Percentiles rank a stretch among this genome's conserved stretches.
These are phyloP conservation scores for Tinamus major DNA, from an alignment of 2,797 vertebrate species.

Conservation along the genomic window DNA sequence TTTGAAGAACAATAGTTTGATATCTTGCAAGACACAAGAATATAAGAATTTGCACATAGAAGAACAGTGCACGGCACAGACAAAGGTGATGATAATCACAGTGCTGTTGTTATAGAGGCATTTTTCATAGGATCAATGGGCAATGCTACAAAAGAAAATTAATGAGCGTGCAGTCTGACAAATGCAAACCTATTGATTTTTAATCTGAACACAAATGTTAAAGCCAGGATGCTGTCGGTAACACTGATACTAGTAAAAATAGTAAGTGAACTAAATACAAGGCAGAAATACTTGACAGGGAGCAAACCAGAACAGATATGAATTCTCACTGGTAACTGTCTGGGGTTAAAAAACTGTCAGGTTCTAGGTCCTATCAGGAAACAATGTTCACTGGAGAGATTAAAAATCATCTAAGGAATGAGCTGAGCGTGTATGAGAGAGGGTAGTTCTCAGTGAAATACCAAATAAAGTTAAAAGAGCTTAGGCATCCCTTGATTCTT, in stretches of 20 bases:
- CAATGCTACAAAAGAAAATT: not conserved
- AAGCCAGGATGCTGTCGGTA: not conserved
- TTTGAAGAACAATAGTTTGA: not conserved
- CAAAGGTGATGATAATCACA: constrained; percentile 3
- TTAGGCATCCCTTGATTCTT: not conserved
- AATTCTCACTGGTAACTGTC: not conserved
- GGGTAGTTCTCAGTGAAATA: not conserved
- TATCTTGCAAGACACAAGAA: not conserved
- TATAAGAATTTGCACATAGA: not conserved
- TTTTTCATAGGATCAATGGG: constrained; percentile 9
- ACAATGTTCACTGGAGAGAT: not conserved
- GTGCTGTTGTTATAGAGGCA: not conserved
- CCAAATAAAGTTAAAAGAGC: not conserved
- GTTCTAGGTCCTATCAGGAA: not conserved
- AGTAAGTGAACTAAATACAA: not conserved
- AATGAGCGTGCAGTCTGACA: constrained; percentile 1
- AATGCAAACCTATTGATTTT: constrained; percentile 34
- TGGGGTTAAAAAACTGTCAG: not conserved
- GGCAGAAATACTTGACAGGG: not conserved
- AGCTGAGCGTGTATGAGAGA: not conserved
- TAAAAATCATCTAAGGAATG: not conserved
- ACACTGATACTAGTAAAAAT: not conserved
- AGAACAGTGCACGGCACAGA: not conserved
- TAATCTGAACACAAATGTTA: constrained; percentile 18
- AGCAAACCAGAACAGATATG: not conserved